Evolutionary conservation across 2,113 vertebrate species (phyloP).

Genomic region (Trematocara marginatum): DNA sequence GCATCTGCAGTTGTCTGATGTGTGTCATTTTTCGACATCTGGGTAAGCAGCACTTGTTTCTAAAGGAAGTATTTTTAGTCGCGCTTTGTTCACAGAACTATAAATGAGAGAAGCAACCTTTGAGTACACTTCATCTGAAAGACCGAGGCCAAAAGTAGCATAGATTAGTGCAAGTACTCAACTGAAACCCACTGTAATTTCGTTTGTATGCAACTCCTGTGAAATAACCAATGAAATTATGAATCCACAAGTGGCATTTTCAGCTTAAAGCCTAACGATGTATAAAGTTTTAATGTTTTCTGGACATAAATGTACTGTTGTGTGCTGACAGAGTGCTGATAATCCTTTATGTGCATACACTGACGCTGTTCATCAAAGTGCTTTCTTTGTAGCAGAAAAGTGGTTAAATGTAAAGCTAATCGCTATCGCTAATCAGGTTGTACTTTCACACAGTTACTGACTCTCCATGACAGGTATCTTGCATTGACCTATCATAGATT

Average conservation of each 20-base stretch:
- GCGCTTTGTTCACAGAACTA: not conserved
- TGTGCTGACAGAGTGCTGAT: not conserved
- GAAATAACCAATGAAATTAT: not conserved
- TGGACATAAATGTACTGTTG: not conserved
- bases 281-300: not conserved
- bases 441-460: not conserved
- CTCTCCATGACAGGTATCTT: not conserved
- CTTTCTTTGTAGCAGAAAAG: not conserved
- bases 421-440: not conserved
- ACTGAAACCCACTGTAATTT: not conserved
- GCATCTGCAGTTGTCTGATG: conserved; percentile 25
- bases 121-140: not conserved
- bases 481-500: not conserved
- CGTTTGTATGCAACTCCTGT: not conserved
- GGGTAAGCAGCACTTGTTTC: conserved; percentile 49
- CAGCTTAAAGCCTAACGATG: not conserved
- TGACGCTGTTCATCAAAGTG: not conserved
- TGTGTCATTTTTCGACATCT: not conserved
- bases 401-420: not conserved
- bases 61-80: not conserved
- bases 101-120: not conserved
- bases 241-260: not conserved
- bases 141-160: not conserved
- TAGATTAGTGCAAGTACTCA: not conserved
- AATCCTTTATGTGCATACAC: not conserved